phyloP scores from a whole-genome alignment of 2,888 invertebrate genomes.

The Neocrepidodera transversa region DNA sequence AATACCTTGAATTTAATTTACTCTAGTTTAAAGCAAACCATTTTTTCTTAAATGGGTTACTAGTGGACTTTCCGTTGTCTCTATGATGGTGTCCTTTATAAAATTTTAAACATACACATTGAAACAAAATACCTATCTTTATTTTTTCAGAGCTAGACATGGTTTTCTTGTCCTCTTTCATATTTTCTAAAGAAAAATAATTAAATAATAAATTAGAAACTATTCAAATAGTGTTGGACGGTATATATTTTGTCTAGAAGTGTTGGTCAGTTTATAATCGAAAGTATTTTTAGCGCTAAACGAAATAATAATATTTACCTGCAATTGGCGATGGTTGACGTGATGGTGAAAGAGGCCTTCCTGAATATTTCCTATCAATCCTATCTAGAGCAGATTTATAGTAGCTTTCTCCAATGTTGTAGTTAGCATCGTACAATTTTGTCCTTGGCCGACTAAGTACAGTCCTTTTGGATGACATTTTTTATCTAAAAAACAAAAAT shows the following conservation, averaged over 20 bases:
- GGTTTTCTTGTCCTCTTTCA: background rate
- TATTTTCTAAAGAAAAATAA: background rate
- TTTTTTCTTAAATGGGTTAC: too few relatives aligned
- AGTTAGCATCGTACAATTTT: constrained; percentile 85
- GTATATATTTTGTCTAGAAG: too few relatives aligned
- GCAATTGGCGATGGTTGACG: constrained; percentile 35
- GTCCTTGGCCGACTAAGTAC: constrained; percentile 71
- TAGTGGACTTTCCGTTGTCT: background rate
- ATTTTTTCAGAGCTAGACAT: background rate
- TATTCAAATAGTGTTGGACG: too few relatives aligned
- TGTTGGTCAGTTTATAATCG: too few relatives aligned
- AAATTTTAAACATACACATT: background rate
- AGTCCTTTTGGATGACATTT: constrained; percentile 55
- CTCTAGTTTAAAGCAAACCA: too few relatives aligned
- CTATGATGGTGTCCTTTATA: background rate
- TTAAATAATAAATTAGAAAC: background rate
- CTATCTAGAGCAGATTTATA: constrained; percentile 80
- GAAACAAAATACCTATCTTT: background rate
- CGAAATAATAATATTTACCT: too few relatives aligned
- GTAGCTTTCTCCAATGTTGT: constrained; percentile 83
- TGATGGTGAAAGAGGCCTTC: constrained; percentile 59
- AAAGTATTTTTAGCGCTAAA: too few relatives aligned
- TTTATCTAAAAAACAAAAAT: constrained; percentile 3
- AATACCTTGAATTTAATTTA: too few relatives aligned
- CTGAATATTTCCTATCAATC: constrained; percentile 74